Base-by-base conservation (phyloP, 2,888 invertebrate species). In the Sinodicranocentrus sp. region DNA sequence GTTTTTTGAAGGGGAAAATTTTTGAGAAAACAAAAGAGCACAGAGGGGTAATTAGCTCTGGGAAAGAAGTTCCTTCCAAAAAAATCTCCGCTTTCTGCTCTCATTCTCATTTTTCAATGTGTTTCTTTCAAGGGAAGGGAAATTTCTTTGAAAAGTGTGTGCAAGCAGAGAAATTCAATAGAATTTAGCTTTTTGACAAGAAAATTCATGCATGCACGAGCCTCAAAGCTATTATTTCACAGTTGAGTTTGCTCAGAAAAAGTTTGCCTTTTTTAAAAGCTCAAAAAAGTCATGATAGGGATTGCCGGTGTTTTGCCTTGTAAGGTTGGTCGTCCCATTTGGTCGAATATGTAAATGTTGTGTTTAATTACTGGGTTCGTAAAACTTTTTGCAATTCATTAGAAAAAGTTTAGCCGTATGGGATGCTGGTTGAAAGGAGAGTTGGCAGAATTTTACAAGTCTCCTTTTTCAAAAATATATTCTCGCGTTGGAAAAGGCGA, bases 121-220 rank as follows among this genome's bases (percentile, higher is more conserved):
- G 2, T 28, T 72, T 43, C 59, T 57, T 21, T 57, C 21, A 15
- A 52, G 65, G 26, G 33, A 19, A 33, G 70, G 28, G 59, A 70
- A 70, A 70, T 48, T 78, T 70, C 78, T 44, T 3, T 70, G 68
- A 68, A 79, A 79, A 71, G 25, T 78, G 63, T 71, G 28, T 54
- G 68, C 23, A 28, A 33, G 19, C 52, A 43, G n/a, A n/a, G n/a
- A 17, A 71, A 70, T 80, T 54, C 80, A 72, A 57, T 39, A 17
- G 72, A 80, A 80, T 80, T 80, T 70, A 21, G 61, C 17, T 57
- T 67, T 80, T 33, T 80, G 72, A 80, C 72, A 72, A 43, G 80
- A 72, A 80, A 72, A 72, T 80, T 80, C 79, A 80, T 80, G 80
- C 72, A 63, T 79, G 79, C 79, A 71, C 71, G 79, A 79, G 71